phyloP scores from a whole-genome alignment of 2,888 invertebrate species.

The Carterocephalus palaemon region DNA sequence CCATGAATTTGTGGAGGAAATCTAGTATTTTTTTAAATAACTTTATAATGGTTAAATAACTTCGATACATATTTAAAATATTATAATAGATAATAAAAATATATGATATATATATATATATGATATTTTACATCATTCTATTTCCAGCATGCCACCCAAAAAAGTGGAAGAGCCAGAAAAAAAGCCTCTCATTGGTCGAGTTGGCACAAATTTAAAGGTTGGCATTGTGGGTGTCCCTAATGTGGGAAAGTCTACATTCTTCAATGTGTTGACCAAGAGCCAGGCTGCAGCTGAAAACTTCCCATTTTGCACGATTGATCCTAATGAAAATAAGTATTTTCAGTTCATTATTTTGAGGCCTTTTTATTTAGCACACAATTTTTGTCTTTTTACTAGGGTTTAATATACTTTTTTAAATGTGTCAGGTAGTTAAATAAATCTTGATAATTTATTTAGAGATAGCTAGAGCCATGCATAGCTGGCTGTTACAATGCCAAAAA shows the following conservation, averaged over 20 bases:
- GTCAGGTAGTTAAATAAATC: too few relatives aligned
- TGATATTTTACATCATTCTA: too few relatives aligned
- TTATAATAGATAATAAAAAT: too few relatives aligned
- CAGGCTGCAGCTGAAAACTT: constrained; percentile 99
- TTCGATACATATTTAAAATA: too few relatives aligned
- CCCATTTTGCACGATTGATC: constrained; percentile 99
- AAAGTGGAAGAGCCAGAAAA: constrained; percentile 94
- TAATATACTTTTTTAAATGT: too few relatives aligned
- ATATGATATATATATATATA: too few relatives aligned
- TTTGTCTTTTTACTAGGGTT: too few relatives aligned
- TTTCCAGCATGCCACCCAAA: constrained; percentile 88
- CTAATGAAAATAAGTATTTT: constrained; percentile 99
- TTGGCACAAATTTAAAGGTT: constrained; percentile 97
- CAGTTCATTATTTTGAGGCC: neutral
- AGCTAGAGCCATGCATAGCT: too few relatives aligned
- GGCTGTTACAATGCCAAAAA: constrained; percentile 4
- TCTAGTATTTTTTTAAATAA: too few relatives aligned
- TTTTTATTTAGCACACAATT: neutral
- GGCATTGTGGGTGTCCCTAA: constrained; percentile 98
- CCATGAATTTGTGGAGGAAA: too few relatives aligned
- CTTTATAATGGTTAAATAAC: too few relatives aligned
- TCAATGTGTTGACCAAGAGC: constrained; percentile 99
- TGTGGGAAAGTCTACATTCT: constrained; percentile 99
- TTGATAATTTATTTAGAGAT: too few relatives aligned
- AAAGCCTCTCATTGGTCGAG: constrained; percentile 94